phyloP scores from a whole-genome alignment of 92 coral and sea anemone genomes.

The Epizoanthus scotinus region DNA sequence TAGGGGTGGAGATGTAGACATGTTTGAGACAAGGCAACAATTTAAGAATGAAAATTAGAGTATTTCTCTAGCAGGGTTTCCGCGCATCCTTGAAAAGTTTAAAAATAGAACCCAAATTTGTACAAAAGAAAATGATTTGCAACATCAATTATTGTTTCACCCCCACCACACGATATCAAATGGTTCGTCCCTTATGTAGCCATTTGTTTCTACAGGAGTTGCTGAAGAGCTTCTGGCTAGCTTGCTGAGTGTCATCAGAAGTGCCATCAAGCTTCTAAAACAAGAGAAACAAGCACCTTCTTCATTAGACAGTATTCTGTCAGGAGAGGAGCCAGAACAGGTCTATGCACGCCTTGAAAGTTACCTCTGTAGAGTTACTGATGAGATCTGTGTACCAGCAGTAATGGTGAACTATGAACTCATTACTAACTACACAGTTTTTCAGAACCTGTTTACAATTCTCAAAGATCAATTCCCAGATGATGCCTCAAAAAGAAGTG shows the following conservation, averaged over 20 bases:
- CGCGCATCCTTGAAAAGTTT: no score
- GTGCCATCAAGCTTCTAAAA: conserved; percentile 52
- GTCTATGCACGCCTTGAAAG: conserved; percentile 21
- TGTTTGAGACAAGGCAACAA: no score
- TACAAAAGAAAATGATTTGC: no score
- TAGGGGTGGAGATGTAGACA: no score
- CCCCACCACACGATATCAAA: no score
- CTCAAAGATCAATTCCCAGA: conserved; percentile 61
- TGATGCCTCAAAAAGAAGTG: conserved; percentile 12
- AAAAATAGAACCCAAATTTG: no score
- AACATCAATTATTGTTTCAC: no score
- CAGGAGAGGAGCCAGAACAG: conserved; percentile 36
- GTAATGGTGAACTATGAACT: conserved; percentile 72
- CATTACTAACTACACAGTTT: conserved; percentile 57
- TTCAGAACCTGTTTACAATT: conserved; percentile 70
- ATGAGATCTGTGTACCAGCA: conserved; percentile 82
- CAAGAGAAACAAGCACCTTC: conserved; percentile 51
- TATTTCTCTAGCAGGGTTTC: no score
- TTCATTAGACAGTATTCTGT: conserved; percentile 65
- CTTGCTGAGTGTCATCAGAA: conserved; percentile 59
- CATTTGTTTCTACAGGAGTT: conserved; percentile 42
- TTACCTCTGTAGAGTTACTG: conserved; percentile 65
- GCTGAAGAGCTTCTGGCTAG: conserved; percentile 63
- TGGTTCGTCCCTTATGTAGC: no score
- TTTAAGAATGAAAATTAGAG: no score